A percentile compares a stretch with the other conserved stretches of the same genome.
Conservation (phyloP, 1,140 invertebrate genomes). For the Antheraea mylitta region DNA sequence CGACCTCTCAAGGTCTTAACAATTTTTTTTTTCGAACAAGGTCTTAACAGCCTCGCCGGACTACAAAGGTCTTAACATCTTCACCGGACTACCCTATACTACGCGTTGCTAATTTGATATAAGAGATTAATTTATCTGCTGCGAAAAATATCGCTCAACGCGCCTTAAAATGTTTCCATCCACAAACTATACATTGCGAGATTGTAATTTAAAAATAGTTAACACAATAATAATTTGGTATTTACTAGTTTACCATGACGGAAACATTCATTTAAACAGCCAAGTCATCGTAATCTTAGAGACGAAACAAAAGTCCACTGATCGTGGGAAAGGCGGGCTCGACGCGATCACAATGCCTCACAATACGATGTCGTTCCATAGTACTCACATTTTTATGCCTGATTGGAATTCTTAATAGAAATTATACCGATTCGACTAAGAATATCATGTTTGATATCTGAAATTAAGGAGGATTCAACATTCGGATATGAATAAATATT, state of each 20-base stretch:
- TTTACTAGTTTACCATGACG: neutral
- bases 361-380: constrained; percentile 9
- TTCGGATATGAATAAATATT: neutral
- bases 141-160: too few relatives aligned
- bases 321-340: constrained; percentile 9
- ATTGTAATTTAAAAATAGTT: too few relatives aligned
- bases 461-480: neutral
- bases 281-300: constrained; percentile 12
- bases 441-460: neutral
- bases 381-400: constrained; percentile 8
- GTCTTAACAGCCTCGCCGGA: too few relatives aligned
- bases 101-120: too few relatives aligned
- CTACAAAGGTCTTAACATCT: too few relatives aligned
- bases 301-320: constrained; percentile 12
- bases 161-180: too few relatives aligned
- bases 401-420: constrained; percentile 2
- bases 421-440: neutral
- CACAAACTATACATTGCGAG: too few relatives aligned
- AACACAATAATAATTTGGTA: neutral
- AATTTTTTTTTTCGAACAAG: too few relatives aligned
- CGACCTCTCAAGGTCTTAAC: too few relatives aligned
- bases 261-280: neutral
- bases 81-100: too few relatives aligned
- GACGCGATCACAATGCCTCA: constrained; percentile 8
- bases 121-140: too few relatives aligned